These are phyloP conservation scores for Lordiphosa stackelbergi DNA, from an alignment of 1,140 invertebrate genomes.

Conservation along the genomic window DNA sequence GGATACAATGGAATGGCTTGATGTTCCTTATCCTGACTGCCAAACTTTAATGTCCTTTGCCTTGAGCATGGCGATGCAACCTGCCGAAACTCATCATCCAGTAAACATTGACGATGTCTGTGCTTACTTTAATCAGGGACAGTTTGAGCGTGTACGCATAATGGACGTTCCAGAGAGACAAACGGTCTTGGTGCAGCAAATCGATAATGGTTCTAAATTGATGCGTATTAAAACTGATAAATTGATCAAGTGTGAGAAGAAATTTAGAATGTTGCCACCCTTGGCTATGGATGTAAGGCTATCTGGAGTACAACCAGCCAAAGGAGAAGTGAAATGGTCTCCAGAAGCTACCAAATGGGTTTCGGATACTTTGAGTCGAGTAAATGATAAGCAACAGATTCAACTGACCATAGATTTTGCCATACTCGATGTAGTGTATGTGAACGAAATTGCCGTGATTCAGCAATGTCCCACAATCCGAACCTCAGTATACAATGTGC, in stretches of 20 bases:
- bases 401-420: slow-evolving; percentile 32
- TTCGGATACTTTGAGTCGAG: background rate
- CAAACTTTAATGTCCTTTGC: slow-evolving; percentile 5
- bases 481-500: slow-evolving; percentile 19
- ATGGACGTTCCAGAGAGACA: slow-evolving; percentile 12
- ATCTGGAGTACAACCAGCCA: slow-evolving; percentile 2
- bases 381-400: slow-evolving; percentile 19
- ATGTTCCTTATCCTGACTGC: background rate
- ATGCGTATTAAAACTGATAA: slow-evolving; percentile 13
- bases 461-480: slow-evolving; percentile 30
- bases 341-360: slow-evolving; percentile 21
- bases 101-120: slow-evolving; percentile 32
- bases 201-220: slow-evolving; percentile 40
- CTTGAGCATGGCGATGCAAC: slow-evolving; percentile 20
- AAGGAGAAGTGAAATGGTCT: slow-evolving; percentile 5
- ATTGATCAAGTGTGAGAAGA: slow-evolving; percentile 23
- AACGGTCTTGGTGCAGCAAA: slow-evolving; percentile 26
- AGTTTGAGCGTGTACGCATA: slow-evolving; percentile 33
- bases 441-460: slow-evolving; percentile 27
- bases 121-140: background rate
- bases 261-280: slow-evolving; percentile 6
- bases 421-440: slow-evolving; percentile 27
- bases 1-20: slow-evolving; percentile 9
- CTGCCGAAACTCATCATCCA: background rate
- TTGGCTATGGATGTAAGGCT: slow-evolving; percentile 44